Evolutionary conservation across 2,797 vertebrate species (phyloP).

Genomic region (Crotalus adamanteus): DNA sequence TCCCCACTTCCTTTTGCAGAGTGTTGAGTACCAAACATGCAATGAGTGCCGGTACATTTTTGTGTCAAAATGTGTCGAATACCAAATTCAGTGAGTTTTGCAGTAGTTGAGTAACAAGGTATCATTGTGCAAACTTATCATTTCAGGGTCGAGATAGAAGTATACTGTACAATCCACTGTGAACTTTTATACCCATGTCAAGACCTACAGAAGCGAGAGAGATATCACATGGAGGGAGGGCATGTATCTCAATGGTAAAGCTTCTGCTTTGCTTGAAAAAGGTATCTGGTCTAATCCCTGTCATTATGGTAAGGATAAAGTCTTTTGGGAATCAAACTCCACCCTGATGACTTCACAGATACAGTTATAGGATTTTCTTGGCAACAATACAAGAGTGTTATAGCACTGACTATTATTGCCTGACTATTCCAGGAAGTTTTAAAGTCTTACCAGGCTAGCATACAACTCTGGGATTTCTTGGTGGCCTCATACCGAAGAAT

Average conservation of each 20-base stretch:
- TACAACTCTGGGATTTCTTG: neutral
- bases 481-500: neutral
- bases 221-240: neutral
- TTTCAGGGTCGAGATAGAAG: neutral
- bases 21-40: neutral
- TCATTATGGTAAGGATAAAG: neutral
- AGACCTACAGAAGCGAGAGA: neutral
- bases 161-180: neutral
- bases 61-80: neutral
- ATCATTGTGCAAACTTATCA: neutral
- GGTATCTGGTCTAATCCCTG: neutral
- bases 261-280: neutral
- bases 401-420: neutral
- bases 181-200: neutral
- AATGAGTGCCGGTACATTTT: neutral
- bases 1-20: neutral
- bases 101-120: neutral
- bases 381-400: neutral
- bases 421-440: neutral
- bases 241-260: neutral
- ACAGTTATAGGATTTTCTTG: neutral
- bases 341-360: neutral
- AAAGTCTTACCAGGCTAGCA: neutral
- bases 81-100: neutral
- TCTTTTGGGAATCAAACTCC: neutral